Percentiles rank a stretch among this genome's conserved stretches.
phyloP scores from a whole-genome alignment of 2,888 invertebrate genomes.

The Ormyrus rosae region DNA sequence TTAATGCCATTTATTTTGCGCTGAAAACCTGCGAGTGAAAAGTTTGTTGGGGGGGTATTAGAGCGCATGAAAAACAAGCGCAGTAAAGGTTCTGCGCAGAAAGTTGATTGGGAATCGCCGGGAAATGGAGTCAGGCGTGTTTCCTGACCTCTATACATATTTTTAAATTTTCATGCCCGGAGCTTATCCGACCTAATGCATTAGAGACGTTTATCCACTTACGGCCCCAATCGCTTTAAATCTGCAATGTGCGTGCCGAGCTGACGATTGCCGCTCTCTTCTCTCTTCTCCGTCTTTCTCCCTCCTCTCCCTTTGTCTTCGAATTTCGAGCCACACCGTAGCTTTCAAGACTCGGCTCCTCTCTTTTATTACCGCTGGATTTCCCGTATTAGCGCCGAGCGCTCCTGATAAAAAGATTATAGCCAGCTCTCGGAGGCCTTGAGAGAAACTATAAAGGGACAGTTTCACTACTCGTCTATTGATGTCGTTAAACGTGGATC shows the following conservation, averaged over 20 bases:
- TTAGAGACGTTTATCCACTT: conserved; percentile 62
- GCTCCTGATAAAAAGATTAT: no score
- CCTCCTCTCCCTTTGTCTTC: conserved; percentile 26
- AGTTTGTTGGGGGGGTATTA: neutral
- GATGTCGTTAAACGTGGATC: no score
- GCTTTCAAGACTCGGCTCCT: neutral
- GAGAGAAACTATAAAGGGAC: no score
- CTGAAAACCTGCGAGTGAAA: no score
- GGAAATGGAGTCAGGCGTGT: conserved; percentile 23
- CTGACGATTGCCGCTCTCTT: conserved; percentile 49
- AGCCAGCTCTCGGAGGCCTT: no score
- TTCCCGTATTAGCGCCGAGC: no score
- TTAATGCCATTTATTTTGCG: neutral
- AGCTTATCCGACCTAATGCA: conserved; percentile 44
- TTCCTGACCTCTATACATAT: conserved; percentile 53
- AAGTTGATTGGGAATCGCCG: neutral
- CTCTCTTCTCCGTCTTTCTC: neutral
- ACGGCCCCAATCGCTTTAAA: conserved; percentile 57
- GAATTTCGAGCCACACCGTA: conserved; percentile 11
- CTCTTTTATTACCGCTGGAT: no score
- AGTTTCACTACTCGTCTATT: no score
- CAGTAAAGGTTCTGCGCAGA: neutral
- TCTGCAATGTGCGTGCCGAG: conserved; percentile 45
- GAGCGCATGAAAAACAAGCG: neutral
- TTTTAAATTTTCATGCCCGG: conserved; percentile 48